Base-by-base conservation (phyloP, 2,113 vertebrate species). In the Toxotes chatareus region DNA sequence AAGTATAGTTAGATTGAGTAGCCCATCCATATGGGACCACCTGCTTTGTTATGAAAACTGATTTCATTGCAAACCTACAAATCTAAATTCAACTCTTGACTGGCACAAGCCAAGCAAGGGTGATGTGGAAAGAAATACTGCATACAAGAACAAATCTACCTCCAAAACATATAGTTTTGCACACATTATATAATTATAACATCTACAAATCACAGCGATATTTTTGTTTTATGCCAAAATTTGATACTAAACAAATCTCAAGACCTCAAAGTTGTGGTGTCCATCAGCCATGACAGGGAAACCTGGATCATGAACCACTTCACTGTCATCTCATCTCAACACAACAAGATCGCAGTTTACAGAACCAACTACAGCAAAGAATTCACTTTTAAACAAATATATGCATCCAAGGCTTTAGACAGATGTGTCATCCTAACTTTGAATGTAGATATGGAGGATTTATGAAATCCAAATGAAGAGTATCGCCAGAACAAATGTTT, bases 1-100 rank as follows among this genome's bases (percentile, higher is more conserved):
- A 78, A 80, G 67, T 64, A 27, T 72, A 83, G 87, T 88, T 82
- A 62, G 82, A 90, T 71, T 67, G 82, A 84, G 79, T 13, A 66
- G 74, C n/a, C 55, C 51, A 57, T 55, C 27, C 80, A 73, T 60
- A 16, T 67, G 80, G 81, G 84, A 74, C 56, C 19, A 64, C 14
- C 73, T 34, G 60, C 80, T 74, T 59, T 76, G 61, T 76, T 74
- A 71, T 61, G 64, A 83, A 84, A 86, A 86, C 32, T 59, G 65
- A 64, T 71, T 76, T 46, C 12, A 44, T 10, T 44, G 68, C 23
- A 61, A 71, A 76, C n/a, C n/a, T 31, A 38, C 71, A 82, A 40
- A 80, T 65, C 62, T 60, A 53, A 71, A 67, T 88, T 83, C 60
- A 68, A 44, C 60, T 74, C 42, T 38, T 61, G 13, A 47, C 32